These are phyloP conservation scores for Lophura nycthemera DNA, from an alignment of 2,113 vertebrate species.

Conservation along the genomic window DNA sequence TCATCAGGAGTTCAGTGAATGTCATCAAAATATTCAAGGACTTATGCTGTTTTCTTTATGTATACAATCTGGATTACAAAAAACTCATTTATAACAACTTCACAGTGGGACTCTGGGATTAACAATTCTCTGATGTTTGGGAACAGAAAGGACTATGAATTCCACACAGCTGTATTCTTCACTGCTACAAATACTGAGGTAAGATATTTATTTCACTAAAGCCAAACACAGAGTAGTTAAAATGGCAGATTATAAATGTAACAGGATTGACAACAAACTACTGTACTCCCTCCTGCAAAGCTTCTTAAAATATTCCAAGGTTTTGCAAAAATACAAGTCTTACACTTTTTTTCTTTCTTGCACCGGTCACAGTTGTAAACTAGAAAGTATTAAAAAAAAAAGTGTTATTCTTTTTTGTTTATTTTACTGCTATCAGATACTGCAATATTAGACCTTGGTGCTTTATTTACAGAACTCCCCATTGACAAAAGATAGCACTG, in stretches of 20 bases:
- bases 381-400: conserved; percentile 23
- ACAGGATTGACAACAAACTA: not conserved
- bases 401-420: conserved; percentile 20
- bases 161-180: conserved; percentile 13
- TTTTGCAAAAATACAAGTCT: not conserved
- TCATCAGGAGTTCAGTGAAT: not conserved
- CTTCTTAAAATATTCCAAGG: not conserved
- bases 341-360: not conserved
- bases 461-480: conserved; percentile 78
- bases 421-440: conserved; percentile 60
- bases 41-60: not conserved
- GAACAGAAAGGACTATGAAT: conserved; percentile 28
- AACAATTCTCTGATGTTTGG: not conserved
- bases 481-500: conserved; percentile 71
- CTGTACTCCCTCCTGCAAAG: conserved; percentile 18
- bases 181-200: not conserved
- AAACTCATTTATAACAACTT: not conserved
- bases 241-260: not conserved
- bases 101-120: not conserved
- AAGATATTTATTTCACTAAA: not conserved
- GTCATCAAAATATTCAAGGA: not conserved
- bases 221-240: not conserved
- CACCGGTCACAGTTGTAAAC: not conserved
- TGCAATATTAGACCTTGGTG: conserved; percentile 60
- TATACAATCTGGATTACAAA: not conserved